Base-by-base conservation (phyloP, 2,888 invertebrate species). In the Dysmachus trigonus region DNA sequence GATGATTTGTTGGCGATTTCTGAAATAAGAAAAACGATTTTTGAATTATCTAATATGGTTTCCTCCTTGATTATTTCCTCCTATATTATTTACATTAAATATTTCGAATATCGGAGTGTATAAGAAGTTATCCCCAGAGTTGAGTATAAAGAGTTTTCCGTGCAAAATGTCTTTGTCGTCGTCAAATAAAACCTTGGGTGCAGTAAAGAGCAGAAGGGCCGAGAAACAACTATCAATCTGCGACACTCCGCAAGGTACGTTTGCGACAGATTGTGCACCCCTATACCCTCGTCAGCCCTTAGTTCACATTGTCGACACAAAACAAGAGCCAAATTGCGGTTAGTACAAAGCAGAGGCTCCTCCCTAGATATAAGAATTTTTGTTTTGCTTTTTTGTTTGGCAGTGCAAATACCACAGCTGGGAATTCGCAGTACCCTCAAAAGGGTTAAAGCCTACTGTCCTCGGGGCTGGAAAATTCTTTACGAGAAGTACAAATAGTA, bases 381-480 rank as follows among this genome's bases (percentile, higher is more conserved):
- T 41, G 13, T 31, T 5, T 31, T 3, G 5, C 38, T 41, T 41
- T 31, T 5, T 31, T 3, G 5, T 76, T 51, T 27, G 13, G 51
- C 33, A 82, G 35, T 31, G 53, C 33, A 79, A 86, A 85, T 85
- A 86, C 86, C 86, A 79, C 79, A 86, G 72, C 79, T 71, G 86
- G 85, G 86, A 86, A 86, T 86, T 86, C 79, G 79, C 85, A 72
- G 84, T 77, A 85, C 79, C 72, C 73, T 84, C 41, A 86, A 86
- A 86, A 85, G 86, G 85, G 85, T 86, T 85, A 85, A 85, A 86
- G 85, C 79, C 85, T 86, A 72, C 79, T 77, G 76, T 85, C 86
- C 72, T 38, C 77, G 22, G 86, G 86, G 76, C 79, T 72, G 72
- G 85, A 79, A 72, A 86, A 86, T 86, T 86, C 86, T 86, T 86